Conservation (phyloP, 2,797 vertebrate genomes). For the Lepilemur ruficaudatus region DNA sequence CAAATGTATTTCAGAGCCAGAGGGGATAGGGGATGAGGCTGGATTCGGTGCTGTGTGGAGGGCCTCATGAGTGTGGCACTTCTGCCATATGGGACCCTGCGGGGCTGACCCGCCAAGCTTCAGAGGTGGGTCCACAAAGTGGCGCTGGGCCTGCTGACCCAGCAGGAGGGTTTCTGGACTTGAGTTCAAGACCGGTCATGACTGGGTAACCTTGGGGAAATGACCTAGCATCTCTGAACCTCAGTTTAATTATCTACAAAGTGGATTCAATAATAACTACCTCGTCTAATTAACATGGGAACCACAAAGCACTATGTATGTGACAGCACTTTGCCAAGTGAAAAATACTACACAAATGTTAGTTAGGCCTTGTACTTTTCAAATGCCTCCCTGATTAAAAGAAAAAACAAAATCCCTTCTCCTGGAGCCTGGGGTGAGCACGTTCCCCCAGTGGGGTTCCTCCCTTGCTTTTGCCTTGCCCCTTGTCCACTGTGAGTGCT, state of each 20-base stretch:
- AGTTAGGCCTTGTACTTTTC: neutral
- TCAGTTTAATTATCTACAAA: conserved; percentile 12
- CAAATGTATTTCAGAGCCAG: neutral
- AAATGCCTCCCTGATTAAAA: neutral
- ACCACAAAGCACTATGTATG: neutral
- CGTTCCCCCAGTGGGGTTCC: neutral
- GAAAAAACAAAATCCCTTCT: neutral
- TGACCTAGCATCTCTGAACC: neutral
- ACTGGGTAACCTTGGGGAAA: neutral
- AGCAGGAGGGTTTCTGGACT: neutral
- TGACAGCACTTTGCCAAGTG: neutral
- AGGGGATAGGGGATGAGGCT: too few species aligned
- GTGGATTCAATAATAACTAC: neutral
- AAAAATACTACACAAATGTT: neutral
- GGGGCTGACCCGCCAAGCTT: neutral
- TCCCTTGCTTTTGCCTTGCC: neutral
- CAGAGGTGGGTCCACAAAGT: neutral
- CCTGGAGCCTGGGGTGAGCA: neutral
- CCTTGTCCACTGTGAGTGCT: neutral
- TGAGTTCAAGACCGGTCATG: neutral
- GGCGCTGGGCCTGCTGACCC: neutral
- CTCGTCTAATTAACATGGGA: neutral
- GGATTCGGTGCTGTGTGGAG: neutral
- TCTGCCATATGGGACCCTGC: neutral
- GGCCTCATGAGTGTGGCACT: neutral